phyloP scores from a whole-genome alignment of 2,797 vertebrate genomes.

The Rhinophrynus dorsalis region DNA sequence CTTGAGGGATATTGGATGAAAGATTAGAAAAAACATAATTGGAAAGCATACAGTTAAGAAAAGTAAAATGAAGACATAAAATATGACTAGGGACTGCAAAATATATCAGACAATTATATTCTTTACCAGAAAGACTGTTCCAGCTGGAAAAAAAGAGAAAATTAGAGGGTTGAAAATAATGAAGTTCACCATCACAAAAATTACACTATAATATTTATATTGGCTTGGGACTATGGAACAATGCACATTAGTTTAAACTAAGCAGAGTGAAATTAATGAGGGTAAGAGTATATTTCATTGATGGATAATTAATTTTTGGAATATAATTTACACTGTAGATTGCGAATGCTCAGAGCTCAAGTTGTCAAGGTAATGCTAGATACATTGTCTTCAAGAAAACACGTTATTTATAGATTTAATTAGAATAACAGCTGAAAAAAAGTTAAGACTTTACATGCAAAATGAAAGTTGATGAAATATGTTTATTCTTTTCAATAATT shows the following conservation, averaged over 20 bases:
- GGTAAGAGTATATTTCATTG: conserved; percentile 40
- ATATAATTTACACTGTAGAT: conserved; percentile 33
- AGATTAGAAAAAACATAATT: conserved; percentile 27
- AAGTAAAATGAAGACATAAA: conserved; percentile 40
- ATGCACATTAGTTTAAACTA: conserved; percentile 37
- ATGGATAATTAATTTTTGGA: conserved; percentile 47
- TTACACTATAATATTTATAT: conserved; percentile 34
- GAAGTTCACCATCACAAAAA: conserved; percentile 31
- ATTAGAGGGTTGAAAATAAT: conserved; percentile 38
- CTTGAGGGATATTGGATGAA: conserved; percentile 17
- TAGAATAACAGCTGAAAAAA: conserved; percentile 44
- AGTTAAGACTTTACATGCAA: conserved; percentile 21
- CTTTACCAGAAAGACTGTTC: conserved; percentile 18
- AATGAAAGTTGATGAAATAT: conserved; percentile 12
- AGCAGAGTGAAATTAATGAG: conserved; percentile 48
- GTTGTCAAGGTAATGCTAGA: conserved; percentile 23
- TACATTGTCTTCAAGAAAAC: conserved; percentile 23
- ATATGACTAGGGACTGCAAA: conserved; percentile 37
- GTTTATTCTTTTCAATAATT: conserved; percentile 12
- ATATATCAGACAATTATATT: conserved; percentile 43
- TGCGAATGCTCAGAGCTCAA: conserved; percentile 10
- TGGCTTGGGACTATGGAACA: conserved; percentile 33
- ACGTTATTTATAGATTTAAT: conserved; percentile 48
- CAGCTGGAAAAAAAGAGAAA: conserved; percentile 31
- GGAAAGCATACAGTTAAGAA: conserved; percentile 25